These are phyloP conservation scores for Pristiophorus japonicus DNA, from an alignment of 2,113 vertebrate genomes.

Conservation along the genomic window DNA sequence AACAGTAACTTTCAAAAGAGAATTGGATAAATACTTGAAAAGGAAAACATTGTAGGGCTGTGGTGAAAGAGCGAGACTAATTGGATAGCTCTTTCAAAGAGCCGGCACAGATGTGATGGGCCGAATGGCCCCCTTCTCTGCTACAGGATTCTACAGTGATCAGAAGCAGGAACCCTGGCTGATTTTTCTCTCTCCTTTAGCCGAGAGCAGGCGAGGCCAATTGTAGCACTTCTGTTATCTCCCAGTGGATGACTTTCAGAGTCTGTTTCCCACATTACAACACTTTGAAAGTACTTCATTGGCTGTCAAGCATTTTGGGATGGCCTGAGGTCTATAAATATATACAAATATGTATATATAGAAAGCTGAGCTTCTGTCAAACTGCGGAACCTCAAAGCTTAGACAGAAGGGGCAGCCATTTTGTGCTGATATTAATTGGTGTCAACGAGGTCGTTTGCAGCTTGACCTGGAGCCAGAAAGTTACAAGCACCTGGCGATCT, in stretches of 20 bases:
- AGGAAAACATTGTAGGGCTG: background rate
- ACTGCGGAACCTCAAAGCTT: background rate
- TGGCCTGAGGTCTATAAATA: background rate
- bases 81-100: background rate
- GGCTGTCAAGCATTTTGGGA: background rate
- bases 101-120: background rate
- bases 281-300: too few species aligned
- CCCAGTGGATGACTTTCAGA: background rate
- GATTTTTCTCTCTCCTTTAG: background rate
- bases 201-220: background rate
- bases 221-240: too few species aligned
- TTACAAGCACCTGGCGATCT: background rate
- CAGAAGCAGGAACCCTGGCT: background rate
- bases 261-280: too few species aligned
- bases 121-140: background rate
- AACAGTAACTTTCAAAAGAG: background rate
- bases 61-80: background rate
- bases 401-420: background rate
- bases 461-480: background rate
- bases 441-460: background rate
- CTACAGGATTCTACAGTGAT: background rate
- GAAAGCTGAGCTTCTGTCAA: background rate
- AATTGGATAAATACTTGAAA: background rate
- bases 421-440: conserved; percentile 13
- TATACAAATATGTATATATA: background rate